Evolutionary conservation across 2,888 invertebrate genomes (phyloP), one percentile per base, ranked within the genome.

Genomic region (Creontiades dilutus): DNA sequence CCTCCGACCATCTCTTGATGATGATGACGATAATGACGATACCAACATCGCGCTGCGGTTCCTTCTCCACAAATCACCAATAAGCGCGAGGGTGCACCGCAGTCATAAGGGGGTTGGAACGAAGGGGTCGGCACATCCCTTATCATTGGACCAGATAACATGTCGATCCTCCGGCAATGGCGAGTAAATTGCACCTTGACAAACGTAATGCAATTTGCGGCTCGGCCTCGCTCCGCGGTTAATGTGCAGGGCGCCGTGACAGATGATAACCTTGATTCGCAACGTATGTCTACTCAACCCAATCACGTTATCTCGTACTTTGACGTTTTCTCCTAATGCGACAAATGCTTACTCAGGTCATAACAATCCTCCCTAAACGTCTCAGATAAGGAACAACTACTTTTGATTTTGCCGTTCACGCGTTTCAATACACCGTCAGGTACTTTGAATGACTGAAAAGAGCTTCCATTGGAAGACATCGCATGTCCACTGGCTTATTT

Each of bases 151-250:
- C 57, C 16, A 57, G 57, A 57, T 57, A 57, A 57, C 57, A 57
- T n/a, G 57, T 57, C 57, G 57, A 57, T 57, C 57, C 57, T 57
- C n/a, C 57, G 57, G 57, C 57, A 57, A n/a, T 57, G 57, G 57
- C 57, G 16, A n/a, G 57, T 57, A 57, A 57, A 57, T 57, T 57
- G 57, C 57, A 57, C 57, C 57, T 57, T 57, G 57, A 57, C 57
- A 57, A 16, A 57, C 57, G 14, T n/a, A n/a, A 57, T 57, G 57
- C 57, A 16, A 57, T 57, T 16, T 57, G n/a, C 5, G 57, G 57
- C n/a, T 57, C 16, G 19, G 12, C 57, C 7, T n/a, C n/a, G n/a
- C 57, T 57, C 57, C 13, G 11, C 14, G 16, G 57, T 37, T 37
- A 37, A 16, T 57, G 57, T 57, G 16, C 7, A n/a, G 7, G 57